Percentiles rank a stretch among this genome's conserved stretches.
Conservation (phyloP, 2,113 vertebrate genomes). For the Laticauda laticaudata region DNA sequence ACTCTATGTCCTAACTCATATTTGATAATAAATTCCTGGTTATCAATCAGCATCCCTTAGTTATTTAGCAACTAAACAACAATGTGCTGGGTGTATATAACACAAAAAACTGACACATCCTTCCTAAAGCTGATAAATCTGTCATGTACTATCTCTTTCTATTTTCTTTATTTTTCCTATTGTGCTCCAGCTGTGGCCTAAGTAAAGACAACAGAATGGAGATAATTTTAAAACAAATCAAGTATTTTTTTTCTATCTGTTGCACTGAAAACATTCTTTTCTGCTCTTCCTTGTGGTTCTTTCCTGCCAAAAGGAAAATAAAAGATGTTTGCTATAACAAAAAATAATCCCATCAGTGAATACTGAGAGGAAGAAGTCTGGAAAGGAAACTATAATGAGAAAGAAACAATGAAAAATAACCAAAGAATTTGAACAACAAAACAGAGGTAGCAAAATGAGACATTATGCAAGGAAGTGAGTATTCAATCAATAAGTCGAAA, state of each 20-base stretch:
- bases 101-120: neutral
- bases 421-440: constrained; percentile 20
- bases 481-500: constrained; percentile 11
- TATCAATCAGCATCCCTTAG: neutral
- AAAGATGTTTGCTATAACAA: constrained; percentile 50
- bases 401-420: constrained; percentile 17
- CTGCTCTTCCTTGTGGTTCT: constrained; percentile 34
- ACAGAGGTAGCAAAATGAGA: neutral
- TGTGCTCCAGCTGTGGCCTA: constrained; percentile 23
- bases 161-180: constrained; percentile 23
- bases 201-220: constrained; percentile 28
- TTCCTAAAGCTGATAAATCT: neutral
- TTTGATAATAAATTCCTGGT: neutral
- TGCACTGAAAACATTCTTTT: constrained; percentile 43
- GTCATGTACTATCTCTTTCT: neutral
- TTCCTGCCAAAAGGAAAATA: constrained; percentile 42
- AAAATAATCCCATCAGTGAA: constrained; percentile 48
- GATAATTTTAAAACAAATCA: constrained; percentile 44
- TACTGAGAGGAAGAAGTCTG: neutral
- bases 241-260: constrained; percentile 35
- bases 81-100: neutral
- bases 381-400: constrained; percentile 21
- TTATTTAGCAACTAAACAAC: neutral
- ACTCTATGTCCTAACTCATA: neutral
- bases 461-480: neutral